These are phyloP conservation scores for Rhagoletis zephyria DNA, from an alignment of 1,140 invertebrate species.

Conservation along the genomic window DNA sequence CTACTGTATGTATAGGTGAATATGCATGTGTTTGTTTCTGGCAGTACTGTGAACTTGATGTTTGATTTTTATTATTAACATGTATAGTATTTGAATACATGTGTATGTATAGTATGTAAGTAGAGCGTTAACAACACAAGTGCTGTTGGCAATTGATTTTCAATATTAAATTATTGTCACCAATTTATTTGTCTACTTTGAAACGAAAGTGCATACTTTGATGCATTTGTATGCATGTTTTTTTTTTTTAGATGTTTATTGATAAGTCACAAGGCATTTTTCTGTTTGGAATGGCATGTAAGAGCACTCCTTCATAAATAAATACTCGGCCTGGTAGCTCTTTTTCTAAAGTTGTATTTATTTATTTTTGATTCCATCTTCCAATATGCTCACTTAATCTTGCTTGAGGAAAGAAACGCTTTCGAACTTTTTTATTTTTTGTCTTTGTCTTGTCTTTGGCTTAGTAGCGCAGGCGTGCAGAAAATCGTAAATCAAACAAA, in stretches of 20 bases:
- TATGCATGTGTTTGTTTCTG: too few species aligned
- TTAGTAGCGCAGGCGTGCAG: neutral
- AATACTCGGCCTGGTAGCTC: neutral
- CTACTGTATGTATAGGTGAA: too few species aligned
- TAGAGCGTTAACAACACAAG: too few species aligned
- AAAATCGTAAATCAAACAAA: conserved; percentile 11
- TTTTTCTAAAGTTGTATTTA: neutral
- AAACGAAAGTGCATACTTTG: neutral
- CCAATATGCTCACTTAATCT: too few species aligned
- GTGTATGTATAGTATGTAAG: neutral
- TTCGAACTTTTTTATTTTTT: too few species aligned
- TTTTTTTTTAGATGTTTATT: too few species aligned
- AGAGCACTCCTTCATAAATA: neutral
- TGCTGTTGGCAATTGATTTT: neutral
- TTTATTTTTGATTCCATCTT: too few species aligned
- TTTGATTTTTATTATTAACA: neutral
- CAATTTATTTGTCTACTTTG: conserved; percentile 12
- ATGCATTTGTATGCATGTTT: neutral
- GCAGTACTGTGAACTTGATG: too few species aligned
- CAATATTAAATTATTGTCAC: conserved; percentile 42
- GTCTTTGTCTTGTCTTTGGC: neutral
- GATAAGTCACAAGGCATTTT: too few species aligned
- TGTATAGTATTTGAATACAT: neutral
- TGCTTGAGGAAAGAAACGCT: too few species aligned
- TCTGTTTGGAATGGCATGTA: neutral